A percentile compares a stretch with the other conserved stretches of the same genome.
Evolutionary conservation across 92 coral and sea anemone species (phyloP).

Genomic region (Porites divaricata): DNA sequence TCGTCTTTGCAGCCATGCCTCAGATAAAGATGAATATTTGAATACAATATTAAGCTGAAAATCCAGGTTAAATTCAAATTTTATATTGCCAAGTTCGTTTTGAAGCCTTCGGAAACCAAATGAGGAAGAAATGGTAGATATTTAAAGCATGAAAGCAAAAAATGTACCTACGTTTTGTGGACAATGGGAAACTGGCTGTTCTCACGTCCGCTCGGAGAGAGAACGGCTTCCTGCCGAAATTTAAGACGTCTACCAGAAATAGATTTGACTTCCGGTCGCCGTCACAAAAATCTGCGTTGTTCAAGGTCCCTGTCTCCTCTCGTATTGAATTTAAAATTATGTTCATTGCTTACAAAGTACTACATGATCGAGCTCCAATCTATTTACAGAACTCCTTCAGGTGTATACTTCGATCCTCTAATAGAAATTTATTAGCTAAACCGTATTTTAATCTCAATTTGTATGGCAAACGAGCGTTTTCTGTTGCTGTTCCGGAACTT

Average conservation of each 20-base stretch:
- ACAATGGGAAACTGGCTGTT: conserved; percentile 42
- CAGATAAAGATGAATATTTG: conserved; percentile 4
- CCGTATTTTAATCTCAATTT: too few relatives aligned
- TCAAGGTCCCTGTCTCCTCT: conserved; percentile 39
- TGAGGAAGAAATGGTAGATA: conserved; percentile 36
- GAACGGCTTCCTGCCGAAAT: conserved; percentile 23
- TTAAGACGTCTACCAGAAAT: too few relatives aligned
- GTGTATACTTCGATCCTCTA: too few relatives aligned
- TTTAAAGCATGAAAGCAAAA: conserved; percentile 34
- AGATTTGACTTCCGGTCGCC: too few relatives aligned
- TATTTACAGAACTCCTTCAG: too few relatives aligned
- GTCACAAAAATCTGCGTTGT: conserved; percentile 32
- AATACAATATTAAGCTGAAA: conserved; percentile 27
- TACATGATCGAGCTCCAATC: too few relatives aligned
- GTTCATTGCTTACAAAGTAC: too few relatives aligned
- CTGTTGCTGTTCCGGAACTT: too few relatives aligned
- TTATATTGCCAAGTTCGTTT: conserved; percentile 32
- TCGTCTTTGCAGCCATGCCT: conserved; percentile 4
- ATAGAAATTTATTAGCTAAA: too few relatives aligned
- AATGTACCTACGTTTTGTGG: conserved; percentile 45
- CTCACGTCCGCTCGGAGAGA: conserved; percentile 45
- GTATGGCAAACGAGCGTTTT: too few relatives aligned
- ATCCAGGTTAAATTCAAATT: conserved; percentile 18
- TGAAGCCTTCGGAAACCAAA: conserved; percentile 33
- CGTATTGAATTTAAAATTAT: too few relatives aligned